Evolutionary conservation across 2,113 vertebrate genomes (phyloP).

Genomic region (Amazona guildingii): DNA sequence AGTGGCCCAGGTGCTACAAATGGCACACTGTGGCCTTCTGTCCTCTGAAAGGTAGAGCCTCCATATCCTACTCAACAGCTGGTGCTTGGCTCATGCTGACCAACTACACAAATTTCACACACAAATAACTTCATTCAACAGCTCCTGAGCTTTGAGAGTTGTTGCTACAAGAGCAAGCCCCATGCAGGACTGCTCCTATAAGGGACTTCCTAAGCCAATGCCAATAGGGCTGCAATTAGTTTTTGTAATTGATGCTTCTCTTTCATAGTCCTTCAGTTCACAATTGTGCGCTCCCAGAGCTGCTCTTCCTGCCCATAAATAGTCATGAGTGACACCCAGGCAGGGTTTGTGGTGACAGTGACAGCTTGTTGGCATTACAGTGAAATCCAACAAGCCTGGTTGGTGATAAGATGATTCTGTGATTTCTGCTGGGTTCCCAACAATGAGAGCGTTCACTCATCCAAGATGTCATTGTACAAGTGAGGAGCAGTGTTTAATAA

Average conservation of each 20-base stretch:
- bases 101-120: not conserved
- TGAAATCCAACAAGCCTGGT: conserved; percentile 36
- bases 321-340: not conserved
- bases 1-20: not conserved
- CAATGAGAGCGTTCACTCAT: conserved; percentile 36
- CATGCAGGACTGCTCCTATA: not conserved
- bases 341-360: not conserved
- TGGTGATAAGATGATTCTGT: conserved; percentile 32
- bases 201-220: not conserved
- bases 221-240: not conserved
- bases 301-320: not conserved
- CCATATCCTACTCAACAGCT: not conserved
- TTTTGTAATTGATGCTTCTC: not conserved
- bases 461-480: not conserved
- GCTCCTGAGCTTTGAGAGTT: not conserved
- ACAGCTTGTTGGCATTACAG: conserved; percentile 1
- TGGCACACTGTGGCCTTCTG: not conserved
- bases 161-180: not conserved
- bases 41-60: not conserved
- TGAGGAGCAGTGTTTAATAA: not conserved
- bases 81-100: not conserved
- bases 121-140: not conserved
- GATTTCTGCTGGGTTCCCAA: conserved; percentile 31
- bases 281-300: not conserved
- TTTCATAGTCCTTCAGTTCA: not conserved